These are phyloP conservation scores for Morus bassanus DNA, from an alignment of 2,797 vertebrate species.

Conservation along the genomic window DNA sequence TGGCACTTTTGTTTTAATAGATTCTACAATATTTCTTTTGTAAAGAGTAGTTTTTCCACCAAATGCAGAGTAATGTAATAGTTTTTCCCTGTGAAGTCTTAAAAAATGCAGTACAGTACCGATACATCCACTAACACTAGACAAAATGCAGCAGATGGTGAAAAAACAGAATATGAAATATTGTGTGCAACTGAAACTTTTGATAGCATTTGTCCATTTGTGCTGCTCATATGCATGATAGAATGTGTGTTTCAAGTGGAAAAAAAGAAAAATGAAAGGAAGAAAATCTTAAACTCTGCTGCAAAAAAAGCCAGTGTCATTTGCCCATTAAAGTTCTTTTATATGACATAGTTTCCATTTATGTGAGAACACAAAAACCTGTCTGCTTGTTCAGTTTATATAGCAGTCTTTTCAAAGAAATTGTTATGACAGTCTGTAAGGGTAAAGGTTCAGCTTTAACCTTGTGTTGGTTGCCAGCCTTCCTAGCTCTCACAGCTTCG, in stretches of 20 bases:
- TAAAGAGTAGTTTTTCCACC: conserved; percentile 6
- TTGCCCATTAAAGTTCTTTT: conserved; percentile 35
- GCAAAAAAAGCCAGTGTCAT: neutral
- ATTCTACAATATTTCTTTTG: conserved; percentile 57
- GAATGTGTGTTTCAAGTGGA: conserved; percentile 38
- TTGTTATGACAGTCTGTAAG: conserved; percentile 33
- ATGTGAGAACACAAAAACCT: conserved; percentile 33
- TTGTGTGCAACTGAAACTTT: neutral
- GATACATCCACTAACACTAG: neutral
- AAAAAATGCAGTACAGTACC: neutral
- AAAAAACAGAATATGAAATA: neutral
- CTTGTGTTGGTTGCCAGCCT: conserved; percentile 7
- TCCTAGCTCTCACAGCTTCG: neutral
- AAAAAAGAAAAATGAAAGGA: conserved; percentile 11
- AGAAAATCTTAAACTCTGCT: conserved; percentile 28
- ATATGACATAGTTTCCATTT: conserved; percentile 45
- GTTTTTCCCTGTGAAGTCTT: neutral
- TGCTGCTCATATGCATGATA: neutral
- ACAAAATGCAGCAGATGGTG: neutral
- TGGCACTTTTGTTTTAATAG: conserved; percentile 67
- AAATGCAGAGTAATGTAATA: neutral
- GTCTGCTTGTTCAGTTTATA: conserved; percentile 8
- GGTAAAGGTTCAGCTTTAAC: conserved; percentile 18
- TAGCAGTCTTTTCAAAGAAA: conserved; percentile 10
- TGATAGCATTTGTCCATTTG: neutral